Evolutionary conservation across 2,797 vertebrate genomes (phyloP).

Genomic region (Pyrocephalus nanus): DNA sequence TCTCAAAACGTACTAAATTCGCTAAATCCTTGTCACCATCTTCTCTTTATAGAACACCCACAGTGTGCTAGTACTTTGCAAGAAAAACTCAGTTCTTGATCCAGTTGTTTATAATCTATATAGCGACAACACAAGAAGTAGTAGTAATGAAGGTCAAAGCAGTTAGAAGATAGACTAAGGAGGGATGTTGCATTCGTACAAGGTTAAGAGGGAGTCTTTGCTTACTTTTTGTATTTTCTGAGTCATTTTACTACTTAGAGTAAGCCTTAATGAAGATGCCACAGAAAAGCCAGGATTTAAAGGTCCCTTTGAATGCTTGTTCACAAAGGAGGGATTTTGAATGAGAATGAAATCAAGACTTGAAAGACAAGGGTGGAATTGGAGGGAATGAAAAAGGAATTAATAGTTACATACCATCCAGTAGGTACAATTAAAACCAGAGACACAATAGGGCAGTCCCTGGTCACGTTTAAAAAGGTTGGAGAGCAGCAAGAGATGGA

Average conservation of each 20-base stretch:
- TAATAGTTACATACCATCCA: not conserved
- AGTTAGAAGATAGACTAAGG: not conserved
- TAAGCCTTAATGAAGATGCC: not conserved
- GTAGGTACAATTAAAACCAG: not conserved
- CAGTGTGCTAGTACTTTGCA: not conserved
- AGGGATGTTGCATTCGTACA: not conserved
- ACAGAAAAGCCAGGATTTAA: not conserved
- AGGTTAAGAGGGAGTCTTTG: not conserved
- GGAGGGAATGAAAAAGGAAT: not conserved
- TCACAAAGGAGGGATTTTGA: not conserved
- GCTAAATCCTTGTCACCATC: not conserved
- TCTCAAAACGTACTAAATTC: not conserved
- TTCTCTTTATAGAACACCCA: conserved; percentile 9
- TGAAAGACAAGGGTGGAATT: not conserved
- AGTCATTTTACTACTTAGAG: not conserved
- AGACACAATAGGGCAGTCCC: not conserved
- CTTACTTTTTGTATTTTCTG: not conserved
- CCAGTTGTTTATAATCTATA: not conserved
- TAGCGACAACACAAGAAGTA: not conserved
- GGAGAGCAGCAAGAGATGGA: not conserved
- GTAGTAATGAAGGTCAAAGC: not conserved
- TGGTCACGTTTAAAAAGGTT: not conserved
- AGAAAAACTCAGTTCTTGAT: not conserved
- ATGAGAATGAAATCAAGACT: not conserved
- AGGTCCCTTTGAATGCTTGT: not conserved